These are phyloP conservation scores for Cyclina sinensis DNA, from an alignment of 1,140 invertebrate species.

Conservation along the genomic window DNA sequence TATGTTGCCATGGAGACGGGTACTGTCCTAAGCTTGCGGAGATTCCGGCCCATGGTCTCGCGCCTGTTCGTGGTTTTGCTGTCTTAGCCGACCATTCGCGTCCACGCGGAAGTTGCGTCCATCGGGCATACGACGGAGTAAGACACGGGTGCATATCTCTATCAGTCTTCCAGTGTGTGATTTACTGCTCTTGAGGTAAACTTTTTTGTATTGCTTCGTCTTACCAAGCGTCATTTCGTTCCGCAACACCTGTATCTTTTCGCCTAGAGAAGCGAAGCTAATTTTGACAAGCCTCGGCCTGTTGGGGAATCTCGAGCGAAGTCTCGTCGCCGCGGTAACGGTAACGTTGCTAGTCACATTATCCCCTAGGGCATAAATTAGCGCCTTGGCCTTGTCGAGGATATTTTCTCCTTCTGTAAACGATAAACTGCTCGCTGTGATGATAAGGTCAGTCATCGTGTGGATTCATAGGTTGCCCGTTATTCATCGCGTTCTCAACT, in stretches of 20 bases:
- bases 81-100: not conserved
- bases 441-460: too few species aligned
- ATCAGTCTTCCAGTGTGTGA: constrained; percentile 29
- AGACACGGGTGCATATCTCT: too few species aligned
- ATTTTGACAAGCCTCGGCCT: not conserved
- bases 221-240: not conserved
- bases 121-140: not conserved
- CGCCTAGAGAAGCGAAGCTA: not conserved
- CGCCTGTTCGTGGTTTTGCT: not conserved
- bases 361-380: too few species aligned
- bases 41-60: not conserved
- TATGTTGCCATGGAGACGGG: constrained; percentile 8
- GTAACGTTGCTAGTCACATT: too few species aligned
- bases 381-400: too few species aligned
- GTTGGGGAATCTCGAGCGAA: too few species aligned
- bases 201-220: not conserved
- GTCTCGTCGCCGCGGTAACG: too few species aligned
- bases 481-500: too few species aligned
- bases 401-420: too few species aligned
- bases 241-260: not conserved
- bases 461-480: too few species aligned
- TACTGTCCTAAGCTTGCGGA: not conserved
- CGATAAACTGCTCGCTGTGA: too few species aligned
- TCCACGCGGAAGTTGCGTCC: not conserved
- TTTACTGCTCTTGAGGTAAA: constrained; percentile 1